phyloP scores from a whole-genome alignment of 2,888 invertebrate species.

The Scaptomyza caliginosa region DNA sequence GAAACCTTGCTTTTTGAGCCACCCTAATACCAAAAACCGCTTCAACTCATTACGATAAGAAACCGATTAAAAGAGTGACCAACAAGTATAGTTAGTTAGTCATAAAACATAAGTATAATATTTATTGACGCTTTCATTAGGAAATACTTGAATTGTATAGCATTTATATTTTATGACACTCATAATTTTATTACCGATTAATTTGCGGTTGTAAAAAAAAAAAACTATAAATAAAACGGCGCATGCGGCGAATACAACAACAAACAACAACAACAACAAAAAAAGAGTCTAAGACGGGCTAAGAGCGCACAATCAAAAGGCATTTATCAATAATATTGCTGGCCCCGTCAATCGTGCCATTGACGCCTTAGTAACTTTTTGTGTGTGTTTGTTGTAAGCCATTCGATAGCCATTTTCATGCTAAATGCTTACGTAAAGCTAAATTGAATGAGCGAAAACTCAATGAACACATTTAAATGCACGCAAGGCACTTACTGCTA shows the following conservation, averaged over 20 bases:
- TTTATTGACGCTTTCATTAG: conserved; percentile 53
- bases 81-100: conserved; percentile 27
- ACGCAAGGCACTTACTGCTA: conserved; percentile 75
- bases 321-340: conserved; percentile 61
- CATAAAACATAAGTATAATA: conserved; percentile 23
- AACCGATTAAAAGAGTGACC: conserved; percentile 56
- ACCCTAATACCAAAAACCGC: no score
- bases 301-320: conserved; percentile 39
- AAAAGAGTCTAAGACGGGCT: conserved; percentile 8
- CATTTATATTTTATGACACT: conserved; percentile 65
- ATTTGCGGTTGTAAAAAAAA: conserved; percentile 76
- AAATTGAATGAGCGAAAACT: conserved; percentile 74
- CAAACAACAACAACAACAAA: conserved; percentile 1
- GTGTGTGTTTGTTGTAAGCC: no score
- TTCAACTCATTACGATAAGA: conserved; percentile 56
- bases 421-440: conserved; percentile 65
- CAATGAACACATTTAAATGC: conserved; percentile 79
- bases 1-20: no score
- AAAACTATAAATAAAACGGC: conserved; percentile 22
- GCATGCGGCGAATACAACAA: conserved; percentile 14
- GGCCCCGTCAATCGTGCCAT: conserved; percentile 51
- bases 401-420: no score
- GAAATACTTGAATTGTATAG: conserved; percentile 51
- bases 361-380: conserved; percentile 55
- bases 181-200: conserved; percentile 80